Conservation (phyloP, 2,113 vertebrate genomes). For the Boulengeromyrus knoepffleri region DNA sequence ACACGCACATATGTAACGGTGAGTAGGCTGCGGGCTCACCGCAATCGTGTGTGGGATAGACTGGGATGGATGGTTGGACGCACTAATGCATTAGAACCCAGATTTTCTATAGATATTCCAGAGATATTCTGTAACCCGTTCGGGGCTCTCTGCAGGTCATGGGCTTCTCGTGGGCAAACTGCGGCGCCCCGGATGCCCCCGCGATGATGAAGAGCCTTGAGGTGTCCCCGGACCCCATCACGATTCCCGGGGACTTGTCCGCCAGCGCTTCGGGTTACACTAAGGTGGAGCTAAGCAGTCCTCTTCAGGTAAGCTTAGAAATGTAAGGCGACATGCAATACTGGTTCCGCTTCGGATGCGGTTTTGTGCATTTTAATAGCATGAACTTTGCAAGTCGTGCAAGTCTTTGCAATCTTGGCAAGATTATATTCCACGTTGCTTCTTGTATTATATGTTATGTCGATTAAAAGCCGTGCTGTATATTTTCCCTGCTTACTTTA, state of each 20-base stretch:
- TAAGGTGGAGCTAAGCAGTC: conserved; percentile 36
- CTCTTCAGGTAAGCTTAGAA: conserved; percentile 50
- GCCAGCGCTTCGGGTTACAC: conserved; percentile 52
- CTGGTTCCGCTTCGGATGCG: not conserved
- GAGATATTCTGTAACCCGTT: not conserved
- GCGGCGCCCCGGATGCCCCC: conserved; percentile 45
- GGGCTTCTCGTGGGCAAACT: conserved; percentile 63
- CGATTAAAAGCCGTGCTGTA: not conserved
- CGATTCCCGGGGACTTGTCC: conserved; percentile 54
- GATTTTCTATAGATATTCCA: not conserved
- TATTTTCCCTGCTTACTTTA: not conserved
- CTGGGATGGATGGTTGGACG: not conserved
- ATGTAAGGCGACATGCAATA: not conserved
- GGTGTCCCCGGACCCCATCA: conserved; percentile 57
- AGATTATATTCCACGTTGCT: not conserved
- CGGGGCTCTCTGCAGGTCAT: conserved; percentile 22
- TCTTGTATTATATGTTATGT: not conserved
- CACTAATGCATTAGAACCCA: not conserved
- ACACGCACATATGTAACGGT: not conserved
- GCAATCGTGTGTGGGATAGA: not conserved
- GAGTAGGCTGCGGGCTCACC: not conserved
- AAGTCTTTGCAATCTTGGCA: not conserved
- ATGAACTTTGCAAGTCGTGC: not conserved
- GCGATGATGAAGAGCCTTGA: conserved; percentile 50
- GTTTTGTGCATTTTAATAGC: not conserved